Percentiles rank a stretch among this genome's conserved stretches.
phyloP scores from a whole-genome alignment of 1,140 invertebrate genomes.

The Andrena cerasifolii region DNA sequence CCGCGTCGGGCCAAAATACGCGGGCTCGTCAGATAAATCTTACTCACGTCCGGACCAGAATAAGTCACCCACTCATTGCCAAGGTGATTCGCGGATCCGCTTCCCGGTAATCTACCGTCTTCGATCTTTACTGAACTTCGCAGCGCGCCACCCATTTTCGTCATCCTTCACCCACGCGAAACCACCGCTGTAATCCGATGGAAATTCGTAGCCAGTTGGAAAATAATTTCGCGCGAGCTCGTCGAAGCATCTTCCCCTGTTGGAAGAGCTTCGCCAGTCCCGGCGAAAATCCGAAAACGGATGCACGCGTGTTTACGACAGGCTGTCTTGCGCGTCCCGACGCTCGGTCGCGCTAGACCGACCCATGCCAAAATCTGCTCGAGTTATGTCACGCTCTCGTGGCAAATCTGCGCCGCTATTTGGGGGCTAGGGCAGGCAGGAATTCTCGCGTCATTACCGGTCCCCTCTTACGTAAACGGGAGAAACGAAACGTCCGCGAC shows the following conservation, averaged over 20 bases:
- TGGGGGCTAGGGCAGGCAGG: background rate
- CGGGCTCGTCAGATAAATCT: conserved; percentile 58
- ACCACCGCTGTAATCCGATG: too few relatives aligned
- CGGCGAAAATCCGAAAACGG: conserved; percentile 28
- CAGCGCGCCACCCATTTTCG: background rate
- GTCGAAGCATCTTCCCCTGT: background rate
- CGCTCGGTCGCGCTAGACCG: background rate
- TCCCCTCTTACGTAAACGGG: conserved; percentile 51
- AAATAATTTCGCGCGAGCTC: too few relatives aligned
- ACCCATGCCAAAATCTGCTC: conserved; percentile 61
- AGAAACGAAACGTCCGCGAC: conserved; percentile 31
- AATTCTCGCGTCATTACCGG: conserved; percentile 24
- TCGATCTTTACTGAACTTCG: conserved; percentile 7
- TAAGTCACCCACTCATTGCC: conserved; percentile 72
- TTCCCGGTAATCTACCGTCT: conserved; percentile 19
- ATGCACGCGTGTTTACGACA: conserved; percentile 30
- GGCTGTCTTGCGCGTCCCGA: conserved; percentile 10
- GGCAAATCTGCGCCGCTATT: conserved; percentile 27
- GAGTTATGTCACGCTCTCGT: conserved; percentile 55
- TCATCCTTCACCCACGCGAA: background rate
- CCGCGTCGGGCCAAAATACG: conserved; percentile 49
- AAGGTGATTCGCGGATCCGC: conserved; percentile 67
- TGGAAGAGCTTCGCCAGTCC: background rate
- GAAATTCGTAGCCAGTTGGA: too few relatives aligned
- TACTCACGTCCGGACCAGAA: conserved; percentile 66